phyloP scores from a whole-genome alignment of 2,113 vertebrate genomes.

The Xiphophorus hellerii region DNA sequence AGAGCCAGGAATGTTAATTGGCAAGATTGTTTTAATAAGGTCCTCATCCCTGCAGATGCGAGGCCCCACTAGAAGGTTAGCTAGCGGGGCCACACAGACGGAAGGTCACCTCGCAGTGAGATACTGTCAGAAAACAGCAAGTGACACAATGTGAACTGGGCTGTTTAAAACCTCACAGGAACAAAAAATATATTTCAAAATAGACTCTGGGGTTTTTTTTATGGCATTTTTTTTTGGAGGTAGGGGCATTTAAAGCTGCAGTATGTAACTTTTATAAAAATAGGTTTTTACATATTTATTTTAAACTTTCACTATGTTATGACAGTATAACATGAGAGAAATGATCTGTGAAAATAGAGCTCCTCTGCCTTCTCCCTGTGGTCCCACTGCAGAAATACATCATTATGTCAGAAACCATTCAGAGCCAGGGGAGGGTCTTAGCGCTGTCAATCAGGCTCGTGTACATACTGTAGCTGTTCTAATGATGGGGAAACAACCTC shows the following conservation, averaged over 20 bases:
- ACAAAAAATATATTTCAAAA: conserved; percentile 29
- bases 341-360: no score
- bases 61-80: conserved; percentile 45
- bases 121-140: conserved; percentile 65
- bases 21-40: conserved; percentile 82
- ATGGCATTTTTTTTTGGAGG: conserved; percentile 32
- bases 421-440: no score
- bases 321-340: no score
- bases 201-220: conserved; percentile 24
- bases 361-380: no score
- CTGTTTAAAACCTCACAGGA: conserved; percentile 32
- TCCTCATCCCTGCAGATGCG: conserved; percentile 74
- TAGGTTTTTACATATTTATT: no score
- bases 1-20: conserved; percentile 81
- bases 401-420: no score
- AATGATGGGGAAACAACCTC: no score
- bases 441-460: no score
- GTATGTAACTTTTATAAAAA: no score
- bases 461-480: no score
- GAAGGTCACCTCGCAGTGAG: conserved; percentile 50
- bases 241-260: conserved; percentile 53
- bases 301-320: no score
- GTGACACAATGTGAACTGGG: conserved; percentile 51
- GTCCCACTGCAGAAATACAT: no score
- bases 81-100: conserved; percentile 63